Conservation (phyloP, 1,140 invertebrate genomes). For the Eriosoma lanigerum region DNA sequence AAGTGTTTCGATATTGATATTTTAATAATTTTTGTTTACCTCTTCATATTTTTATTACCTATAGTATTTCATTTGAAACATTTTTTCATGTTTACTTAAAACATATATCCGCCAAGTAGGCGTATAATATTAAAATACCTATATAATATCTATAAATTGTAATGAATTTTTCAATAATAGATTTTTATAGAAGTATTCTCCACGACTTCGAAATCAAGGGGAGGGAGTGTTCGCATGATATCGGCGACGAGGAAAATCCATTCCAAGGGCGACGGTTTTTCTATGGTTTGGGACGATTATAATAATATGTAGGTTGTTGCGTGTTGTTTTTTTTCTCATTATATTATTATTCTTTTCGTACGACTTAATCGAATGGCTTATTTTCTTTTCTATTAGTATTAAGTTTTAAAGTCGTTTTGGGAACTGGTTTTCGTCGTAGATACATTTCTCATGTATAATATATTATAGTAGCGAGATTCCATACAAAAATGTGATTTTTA, state of each 20-base stretch:
- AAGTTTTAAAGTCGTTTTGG: constrained; percentile 15
- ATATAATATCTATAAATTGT: no score
- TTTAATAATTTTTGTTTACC: no score
- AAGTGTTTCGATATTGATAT: no score
- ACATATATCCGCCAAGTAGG: no score
- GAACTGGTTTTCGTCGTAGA: constrained; percentile 26
- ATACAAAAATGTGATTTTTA: constrained; percentile 48
- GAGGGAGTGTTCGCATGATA: neutral
- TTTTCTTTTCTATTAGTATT: constrained; percentile 30
- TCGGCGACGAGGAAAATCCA: constrained; percentile 18
- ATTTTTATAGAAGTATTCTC: no score
- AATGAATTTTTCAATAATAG: no score
- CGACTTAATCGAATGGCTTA: constrained; percentile 30
- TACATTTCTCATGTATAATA: no score
- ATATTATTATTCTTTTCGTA: constrained; percentile 25
- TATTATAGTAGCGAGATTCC: neutral
- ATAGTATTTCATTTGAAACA: no score
- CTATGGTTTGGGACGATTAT: neutral
- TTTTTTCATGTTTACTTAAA: no score
- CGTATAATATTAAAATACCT: no score
- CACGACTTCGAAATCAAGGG: no score
- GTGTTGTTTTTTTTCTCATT: neutral
- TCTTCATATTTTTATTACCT: no score
- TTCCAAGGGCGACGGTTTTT: constrained; percentile 29
- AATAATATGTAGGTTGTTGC: constrained; percentile 31